phyloP scores from a whole-genome alignment of 2,888 invertebrate species.

The Chrysolina haemoptera region DNA sequence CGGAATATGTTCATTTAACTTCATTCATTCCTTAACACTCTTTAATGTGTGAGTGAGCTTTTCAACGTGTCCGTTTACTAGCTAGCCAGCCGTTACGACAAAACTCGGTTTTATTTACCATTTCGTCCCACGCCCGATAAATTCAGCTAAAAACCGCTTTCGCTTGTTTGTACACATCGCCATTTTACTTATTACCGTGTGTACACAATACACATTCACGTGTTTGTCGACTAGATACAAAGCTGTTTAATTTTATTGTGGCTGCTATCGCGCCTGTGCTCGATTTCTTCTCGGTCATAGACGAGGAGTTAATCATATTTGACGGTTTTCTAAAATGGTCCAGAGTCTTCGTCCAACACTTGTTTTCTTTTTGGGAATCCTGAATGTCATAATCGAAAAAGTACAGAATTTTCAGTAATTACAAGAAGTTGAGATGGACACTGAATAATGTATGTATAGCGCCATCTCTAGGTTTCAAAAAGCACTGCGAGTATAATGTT shows the following conservation, averaged over 20 bases:
- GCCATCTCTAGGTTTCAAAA: too few species aligned
- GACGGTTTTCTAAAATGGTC: neutral
- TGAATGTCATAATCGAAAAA: too few species aligned
- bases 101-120: conserved; percentile 3
- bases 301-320: neutral
- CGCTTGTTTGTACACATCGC: conserved; percentile 26
- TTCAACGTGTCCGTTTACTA: neutral
- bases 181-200: conserved; percentile 28
- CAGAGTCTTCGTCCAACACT: too few species aligned
- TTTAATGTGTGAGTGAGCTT: too few species aligned
- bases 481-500: too few species aligned
- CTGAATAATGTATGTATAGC: too few species aligned
- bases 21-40: too few species aligned
- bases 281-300: neutral
- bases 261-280: neutral
- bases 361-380: neutral
- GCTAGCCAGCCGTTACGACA: neutral
- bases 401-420: too few species aligned
- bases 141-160: conserved; percentile 26
- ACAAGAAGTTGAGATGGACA: too few species aligned
- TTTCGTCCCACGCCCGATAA: conserved; percentile 24
- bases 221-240: conserved; percentile 24
- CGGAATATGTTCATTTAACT: too few species aligned
- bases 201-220: conserved; percentile 25
- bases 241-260: conserved; percentile 16